Percentiles rank a stretch among this genome's conserved stretches.
Evolutionary conservation across 2,797 vertebrate genomes (phyloP).

Genomic region (Parauchenoglanis ngamensis): DNA sequence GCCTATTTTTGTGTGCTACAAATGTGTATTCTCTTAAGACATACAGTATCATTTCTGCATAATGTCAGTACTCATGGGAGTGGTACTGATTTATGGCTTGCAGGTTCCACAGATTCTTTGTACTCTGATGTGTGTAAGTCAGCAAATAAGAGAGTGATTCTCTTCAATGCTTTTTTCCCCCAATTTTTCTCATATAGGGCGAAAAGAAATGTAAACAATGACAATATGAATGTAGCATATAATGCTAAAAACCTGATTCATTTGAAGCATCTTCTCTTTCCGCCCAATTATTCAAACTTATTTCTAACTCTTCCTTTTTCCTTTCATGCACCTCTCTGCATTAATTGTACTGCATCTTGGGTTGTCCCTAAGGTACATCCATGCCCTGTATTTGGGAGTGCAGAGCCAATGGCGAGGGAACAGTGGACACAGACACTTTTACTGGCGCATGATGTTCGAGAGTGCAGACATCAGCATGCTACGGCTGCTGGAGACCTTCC

Average conservation of each 20-base stretch:
- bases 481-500: constrained; percentile 93
- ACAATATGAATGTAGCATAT: background rate
- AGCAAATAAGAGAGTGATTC: background rate
- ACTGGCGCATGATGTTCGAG: constrained; percentile 95
- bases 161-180: background rate
- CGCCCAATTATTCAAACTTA: background rate
- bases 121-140: background rate
- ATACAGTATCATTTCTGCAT: background rate
- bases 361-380: constrained; percentile 82
- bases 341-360: background rate
- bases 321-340: background rate
- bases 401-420: constrained; percentile 93
- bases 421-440: constrained; percentile 87
- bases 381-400: constrained; percentile 88
- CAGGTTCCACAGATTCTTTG: background rate
- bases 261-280: constrained; percentile 13
- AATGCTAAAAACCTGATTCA: background rate
- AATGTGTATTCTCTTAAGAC: background rate
- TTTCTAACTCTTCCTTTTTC: background rate
- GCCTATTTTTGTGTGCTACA: background rate
- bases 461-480: constrained; percentile 97
- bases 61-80: background rate
- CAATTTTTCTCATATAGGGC: background rate
- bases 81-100: background rate
- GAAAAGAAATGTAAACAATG: background rate